A percentile compares a stretch with the other conserved stretches of the same genome.
Conservation (phyloP, 2,113 vertebrate genomes). For the Ardeotis arabs region DNA sequence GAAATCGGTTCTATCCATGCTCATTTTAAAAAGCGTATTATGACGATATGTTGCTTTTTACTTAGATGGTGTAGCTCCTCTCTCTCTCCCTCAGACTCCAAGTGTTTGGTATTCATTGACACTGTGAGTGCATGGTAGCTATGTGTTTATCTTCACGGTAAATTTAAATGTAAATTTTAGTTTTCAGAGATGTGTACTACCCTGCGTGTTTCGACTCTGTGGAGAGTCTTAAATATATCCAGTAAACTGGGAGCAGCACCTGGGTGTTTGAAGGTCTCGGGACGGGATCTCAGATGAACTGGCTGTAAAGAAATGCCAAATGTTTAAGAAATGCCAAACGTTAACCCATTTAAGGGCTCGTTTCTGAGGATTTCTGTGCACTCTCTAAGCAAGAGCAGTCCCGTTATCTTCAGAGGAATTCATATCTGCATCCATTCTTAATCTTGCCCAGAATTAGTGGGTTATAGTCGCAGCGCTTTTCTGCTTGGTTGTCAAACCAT, state of each 20-base stretch:
- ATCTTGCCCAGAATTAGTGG: background rate
- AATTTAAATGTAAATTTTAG: background rate
- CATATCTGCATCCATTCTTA: accelerated
- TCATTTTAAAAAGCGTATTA: background rate
- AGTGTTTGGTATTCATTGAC: background rate
- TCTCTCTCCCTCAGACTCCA: background rate
- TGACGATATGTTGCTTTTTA: background rate
- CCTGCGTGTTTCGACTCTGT: background rate
- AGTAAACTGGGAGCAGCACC: background rate
- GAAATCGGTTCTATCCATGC: background rate
- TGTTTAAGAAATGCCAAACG: no score
- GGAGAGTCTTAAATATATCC: background rate
- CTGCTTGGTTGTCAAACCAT: constrained; percentile 14
- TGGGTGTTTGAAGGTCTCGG: background rate
- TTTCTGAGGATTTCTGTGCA: background rate
- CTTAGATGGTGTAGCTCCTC: background rate
- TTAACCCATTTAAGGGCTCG: background rate
- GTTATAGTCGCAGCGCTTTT: background rate
- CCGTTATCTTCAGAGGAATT: background rate
- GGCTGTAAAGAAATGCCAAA: background rate
- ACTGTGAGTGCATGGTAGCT: background rate
- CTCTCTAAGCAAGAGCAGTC: background rate
- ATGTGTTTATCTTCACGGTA: background rate
- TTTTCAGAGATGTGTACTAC: background rate
- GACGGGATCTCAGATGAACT: background rate